Conservation (phyloP, 2,888 invertebrate genomes). For the Arctia plantaginis region DNA sequence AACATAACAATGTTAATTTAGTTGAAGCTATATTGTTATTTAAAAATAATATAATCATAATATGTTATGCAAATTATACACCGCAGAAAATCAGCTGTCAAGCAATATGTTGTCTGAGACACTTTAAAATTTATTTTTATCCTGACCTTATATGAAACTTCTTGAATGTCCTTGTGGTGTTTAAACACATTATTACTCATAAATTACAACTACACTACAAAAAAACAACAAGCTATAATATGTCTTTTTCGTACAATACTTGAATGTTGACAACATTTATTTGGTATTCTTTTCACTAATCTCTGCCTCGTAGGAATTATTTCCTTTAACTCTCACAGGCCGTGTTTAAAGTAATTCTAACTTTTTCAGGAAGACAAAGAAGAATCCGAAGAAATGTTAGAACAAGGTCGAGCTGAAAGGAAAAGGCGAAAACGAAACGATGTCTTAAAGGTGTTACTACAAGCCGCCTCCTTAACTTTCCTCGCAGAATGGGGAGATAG, state of each 20-base stretch:
- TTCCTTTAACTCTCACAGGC: background rate
- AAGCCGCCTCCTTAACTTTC: slow-evolving; percentile 98
- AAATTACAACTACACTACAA: too few species aligned
- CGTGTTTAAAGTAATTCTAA: background rate
- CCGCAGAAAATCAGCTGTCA: background rate
- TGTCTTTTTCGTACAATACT: background rate
- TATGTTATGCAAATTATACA: background rate
- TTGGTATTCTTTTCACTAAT: too few species aligned
- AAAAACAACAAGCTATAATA: too few species aligned
- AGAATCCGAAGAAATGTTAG: slow-evolving; percentile 97
- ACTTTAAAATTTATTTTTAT: background rate
- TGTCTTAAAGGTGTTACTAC: slow-evolving; percentile 93
- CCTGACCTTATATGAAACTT: background rate
- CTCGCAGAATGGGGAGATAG: slow-evolving; percentile 99
- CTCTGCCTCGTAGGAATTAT: background rate
- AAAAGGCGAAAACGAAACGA: slow-evolving; percentile 88
- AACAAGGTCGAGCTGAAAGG: slow-evolving; percentile 92
- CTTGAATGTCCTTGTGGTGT: background rate
- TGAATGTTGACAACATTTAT: background rate
- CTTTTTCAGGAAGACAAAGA: slow-evolving; percentile 95
- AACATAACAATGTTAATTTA: background rate
- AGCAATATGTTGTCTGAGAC: background rate
- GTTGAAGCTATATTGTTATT: background rate
- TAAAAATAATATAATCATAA: background rate
- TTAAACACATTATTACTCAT: background rate